Evolutionary conservation across 2,113 vertebrate species (phyloP), one percentile per base, ranked within the genome.

Genomic region (Platichthys stellatus): DNA sequence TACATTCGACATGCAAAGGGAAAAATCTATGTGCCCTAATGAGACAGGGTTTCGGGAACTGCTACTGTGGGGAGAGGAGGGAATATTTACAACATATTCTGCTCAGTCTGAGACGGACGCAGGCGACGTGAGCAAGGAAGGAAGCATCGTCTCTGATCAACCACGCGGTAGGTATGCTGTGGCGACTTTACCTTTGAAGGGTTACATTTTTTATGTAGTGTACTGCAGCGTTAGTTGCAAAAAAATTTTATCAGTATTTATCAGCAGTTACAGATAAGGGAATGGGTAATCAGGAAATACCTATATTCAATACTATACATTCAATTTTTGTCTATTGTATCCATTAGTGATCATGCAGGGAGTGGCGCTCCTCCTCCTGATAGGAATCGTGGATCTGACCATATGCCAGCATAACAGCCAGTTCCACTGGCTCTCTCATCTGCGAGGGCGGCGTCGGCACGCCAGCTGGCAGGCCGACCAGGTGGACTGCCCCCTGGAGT

Each of bases 401-500:
- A 23, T 66, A 5, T 5, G 84, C 23, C 90, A 91, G 49, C 76
- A 12, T 8, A 59, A 77, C 78, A 90, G 57, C 45, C 72, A 81
- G 15, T 78, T 90, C 43, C 86, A 85, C 54, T 90, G 91, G 91
- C 69, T 91, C 45, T 86, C 85, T 15, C 78, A 84, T 26, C 76
- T 92, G n/a, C 75, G 84, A 45, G 74, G 81, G 45, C 79, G 74
- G 3, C 26, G 76, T 43, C 71, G 67, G n/a, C 57, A 77, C 1
- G 21, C 80, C 60, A 0, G 43, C 67, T 81, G 67, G 88, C 83
- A 40, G 57, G 69, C 68, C 2, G 72, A 57, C 11, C 76, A 59
- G 2, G 56, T 49, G 57, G 93, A 97, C 80, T 99, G 97, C 88
- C 96, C 97, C 0, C 94, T 97, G 84, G 98, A 98, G 86, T 99